These are phyloP conservation scores for Melanophora roralis DNA, from an alignment of 2,888 invertebrate genomes.

Conservation along the genomic window DNA sequence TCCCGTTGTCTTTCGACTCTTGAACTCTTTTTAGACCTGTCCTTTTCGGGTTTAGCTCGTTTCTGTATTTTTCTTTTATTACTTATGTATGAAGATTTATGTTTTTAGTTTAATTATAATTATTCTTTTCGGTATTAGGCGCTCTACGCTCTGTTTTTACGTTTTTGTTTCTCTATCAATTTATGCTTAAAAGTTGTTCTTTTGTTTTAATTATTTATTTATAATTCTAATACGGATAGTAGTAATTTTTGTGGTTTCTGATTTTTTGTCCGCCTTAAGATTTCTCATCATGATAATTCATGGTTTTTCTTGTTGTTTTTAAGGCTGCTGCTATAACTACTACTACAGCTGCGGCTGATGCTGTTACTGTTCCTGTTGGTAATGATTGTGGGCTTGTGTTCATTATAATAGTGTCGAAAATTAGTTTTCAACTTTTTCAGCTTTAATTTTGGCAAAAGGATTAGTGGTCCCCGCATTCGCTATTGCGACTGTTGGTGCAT, in stretches of 20 bases:
- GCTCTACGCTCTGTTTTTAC: slow-evolving; percentile 62
- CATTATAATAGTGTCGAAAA: slow-evolving; percentile 56
- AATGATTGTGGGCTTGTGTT: background rate
- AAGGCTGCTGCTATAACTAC: slow-evolving; percentile 52
- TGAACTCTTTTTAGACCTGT: background rate
- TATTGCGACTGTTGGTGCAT: slow-evolving; percentile 67
- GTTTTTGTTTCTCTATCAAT: slow-evolving; percentile 48
- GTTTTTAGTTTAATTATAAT: slow-evolving; percentile 47
- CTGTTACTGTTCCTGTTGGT: background rate
- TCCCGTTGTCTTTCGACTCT: background rate
- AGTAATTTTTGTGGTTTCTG: slow-evolving; percentile 45
- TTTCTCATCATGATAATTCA: slow-evolving; percentile 62
- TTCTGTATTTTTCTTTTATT: slow-evolving; percentile 45
- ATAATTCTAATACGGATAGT: slow-evolving; percentile 57
- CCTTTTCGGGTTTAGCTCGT: slow-evolving; percentile 42
- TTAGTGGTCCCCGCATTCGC: slow-evolving; percentile 65
- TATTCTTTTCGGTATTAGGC: slow-evolving; percentile 65
- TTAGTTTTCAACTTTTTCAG: slow-evolving; percentile 72
- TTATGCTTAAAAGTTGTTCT: slow-evolving; percentile 57
- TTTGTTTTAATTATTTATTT: slow-evolving; percentile 56
- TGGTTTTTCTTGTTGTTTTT: slow-evolving; percentile 60
- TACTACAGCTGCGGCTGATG: slow-evolving; percentile 47
- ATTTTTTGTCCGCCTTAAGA: slow-evolving; percentile 46
- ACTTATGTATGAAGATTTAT: slow-evolving; percentile 63
- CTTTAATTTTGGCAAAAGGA: slow-evolving; percentile 71